phyloP scores from a whole-genome alignment of 2,888 invertebrate genomes.

The Philereme vetulata region DNA sequence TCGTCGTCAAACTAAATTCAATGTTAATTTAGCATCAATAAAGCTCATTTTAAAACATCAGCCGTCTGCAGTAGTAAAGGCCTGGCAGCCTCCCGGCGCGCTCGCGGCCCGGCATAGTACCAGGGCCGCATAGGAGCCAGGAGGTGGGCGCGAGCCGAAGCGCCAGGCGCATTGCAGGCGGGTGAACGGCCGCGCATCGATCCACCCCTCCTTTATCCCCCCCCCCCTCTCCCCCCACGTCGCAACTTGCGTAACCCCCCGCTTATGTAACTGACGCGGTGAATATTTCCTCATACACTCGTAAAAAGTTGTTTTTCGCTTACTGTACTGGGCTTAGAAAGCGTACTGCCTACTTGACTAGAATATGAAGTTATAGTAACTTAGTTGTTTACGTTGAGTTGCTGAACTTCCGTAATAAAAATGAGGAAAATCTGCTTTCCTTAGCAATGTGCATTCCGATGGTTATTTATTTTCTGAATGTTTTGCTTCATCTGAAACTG shows the following conservation, averaged over 20 bases:
- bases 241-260: constrained; percentile 66
- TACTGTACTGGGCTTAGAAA: constrained; percentile 15
- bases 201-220: constrained; percentile 49
- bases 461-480: constrained; percentile 2
- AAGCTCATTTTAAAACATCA: no score
- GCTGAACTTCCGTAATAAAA: constrained; percentile 12
- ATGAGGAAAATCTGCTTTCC: constrained; percentile 13
- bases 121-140: constrained; percentile 60
- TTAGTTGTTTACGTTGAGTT: constrained; percentile 24
- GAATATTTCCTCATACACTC: constrained; percentile 62
- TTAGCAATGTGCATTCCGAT: not conserved
- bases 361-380: constrained; percentile 19
- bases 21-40: no score
- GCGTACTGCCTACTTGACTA: constrained; percentile 23
- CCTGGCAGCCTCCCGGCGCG: constrained; percentile 16
- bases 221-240: constrained; percentile 42
- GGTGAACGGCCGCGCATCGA: constrained; percentile 83
- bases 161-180: constrained; percentile 81
- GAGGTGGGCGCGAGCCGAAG: constrained; percentile 45
- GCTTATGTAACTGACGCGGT: constrained; percentile 78
- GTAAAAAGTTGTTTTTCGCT: constrained; percentile 31
- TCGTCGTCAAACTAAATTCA: no score
- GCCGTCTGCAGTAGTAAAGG: no score
- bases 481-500: not conserved
- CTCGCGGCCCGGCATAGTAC: constrained; percentile 49